Conservation (phyloP, 2,888 invertebrate species). For the Notodonta dromedarius region DNA sequence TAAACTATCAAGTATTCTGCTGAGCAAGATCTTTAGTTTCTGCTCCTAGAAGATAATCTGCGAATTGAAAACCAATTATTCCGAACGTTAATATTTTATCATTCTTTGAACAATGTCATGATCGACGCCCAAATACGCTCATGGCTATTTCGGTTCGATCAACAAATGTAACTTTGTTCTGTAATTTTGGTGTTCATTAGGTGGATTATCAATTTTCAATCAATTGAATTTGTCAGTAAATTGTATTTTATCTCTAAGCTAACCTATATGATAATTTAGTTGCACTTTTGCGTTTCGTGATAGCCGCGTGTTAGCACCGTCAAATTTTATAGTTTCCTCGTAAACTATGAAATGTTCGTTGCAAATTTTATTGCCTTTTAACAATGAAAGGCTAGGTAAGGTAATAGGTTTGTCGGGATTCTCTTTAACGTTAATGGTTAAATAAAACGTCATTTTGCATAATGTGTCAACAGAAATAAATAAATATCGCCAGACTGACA, state of each 20-base stretch:
- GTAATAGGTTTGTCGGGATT: slow-evolving; percentile 25
- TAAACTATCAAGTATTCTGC: too few species aligned
- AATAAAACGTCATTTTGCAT: neutral
- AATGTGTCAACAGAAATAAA: too few species aligned
- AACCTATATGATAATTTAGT: neutral
- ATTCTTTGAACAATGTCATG: too few species aligned
- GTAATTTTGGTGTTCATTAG: neutral
- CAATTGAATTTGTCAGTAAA: neutral
- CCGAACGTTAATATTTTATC: too few species aligned
- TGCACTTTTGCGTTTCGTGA: slow-evolving; percentile 11
- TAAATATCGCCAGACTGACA: too few species aligned
- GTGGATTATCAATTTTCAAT: neutral
- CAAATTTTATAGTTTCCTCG: slow-evolving; percentile 17
- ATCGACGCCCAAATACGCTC: too few species aligned
- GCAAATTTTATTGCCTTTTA: slow-evolving; percentile 24
- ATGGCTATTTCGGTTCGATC: neutral
- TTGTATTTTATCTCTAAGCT: neutral
- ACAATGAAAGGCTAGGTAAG: slow-evolving; percentile 31
- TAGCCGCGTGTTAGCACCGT: slow-evolving; percentile 22
- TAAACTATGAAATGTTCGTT: slow-evolving; percentile 17
- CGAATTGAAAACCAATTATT: too few species aligned
- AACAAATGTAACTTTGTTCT: neutral
- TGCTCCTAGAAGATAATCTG: too few species aligned
- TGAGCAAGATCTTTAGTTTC: too few species aligned
- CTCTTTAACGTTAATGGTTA: slow-evolving; percentile 15